phyloP scores from a whole-genome alignment of 1,140 invertebrate species.

The Cephus cinctus region DNA sequence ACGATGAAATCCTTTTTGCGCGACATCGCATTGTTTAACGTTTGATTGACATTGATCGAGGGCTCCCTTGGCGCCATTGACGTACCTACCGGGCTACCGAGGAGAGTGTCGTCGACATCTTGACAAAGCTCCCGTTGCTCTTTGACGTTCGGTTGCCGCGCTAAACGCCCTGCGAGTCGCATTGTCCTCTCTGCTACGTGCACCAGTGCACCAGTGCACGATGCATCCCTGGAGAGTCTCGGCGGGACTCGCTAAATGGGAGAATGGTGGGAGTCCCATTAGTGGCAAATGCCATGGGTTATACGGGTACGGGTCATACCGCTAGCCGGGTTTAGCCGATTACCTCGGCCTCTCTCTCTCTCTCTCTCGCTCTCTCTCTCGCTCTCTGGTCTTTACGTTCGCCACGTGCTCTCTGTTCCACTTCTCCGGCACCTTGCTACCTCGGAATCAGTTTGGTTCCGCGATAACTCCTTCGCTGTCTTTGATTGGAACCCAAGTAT shows the following conservation, averaged over 20 bases:
- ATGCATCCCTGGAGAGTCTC: constrained; percentile 39
- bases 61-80: constrained; percentile 25
- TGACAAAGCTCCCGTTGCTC: constrained; percentile 23
- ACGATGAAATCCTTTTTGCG: constrained; percentile 52
- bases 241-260: constrained; percentile 46
- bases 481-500: no score
- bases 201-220: constrained; percentile 37
- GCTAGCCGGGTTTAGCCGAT: background rate
- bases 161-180: no score
- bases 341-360: constrained; percentile 5
- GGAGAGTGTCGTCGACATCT: constrained; percentile 34
- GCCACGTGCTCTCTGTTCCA: no score
- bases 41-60: constrained; percentile 52
- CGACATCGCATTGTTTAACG: constrained; percentile 47
- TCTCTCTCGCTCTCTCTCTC: background rate
- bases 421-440: no score
- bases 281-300: constrained; percentile 46
- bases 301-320: background rate
- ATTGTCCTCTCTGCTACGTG: constrained; percentile 12
- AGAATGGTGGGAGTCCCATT: no score
- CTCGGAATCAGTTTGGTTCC: no score
- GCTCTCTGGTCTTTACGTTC: background rate
- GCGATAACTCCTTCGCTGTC: no score
- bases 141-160: background rate
- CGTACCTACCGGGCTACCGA: constrained; percentile 18